Evolutionary conservation across 2,888 invertebrate species (phyloP), one percentile per base, ranked within the genome.

Genomic region (Tuta absoluta): DNA sequence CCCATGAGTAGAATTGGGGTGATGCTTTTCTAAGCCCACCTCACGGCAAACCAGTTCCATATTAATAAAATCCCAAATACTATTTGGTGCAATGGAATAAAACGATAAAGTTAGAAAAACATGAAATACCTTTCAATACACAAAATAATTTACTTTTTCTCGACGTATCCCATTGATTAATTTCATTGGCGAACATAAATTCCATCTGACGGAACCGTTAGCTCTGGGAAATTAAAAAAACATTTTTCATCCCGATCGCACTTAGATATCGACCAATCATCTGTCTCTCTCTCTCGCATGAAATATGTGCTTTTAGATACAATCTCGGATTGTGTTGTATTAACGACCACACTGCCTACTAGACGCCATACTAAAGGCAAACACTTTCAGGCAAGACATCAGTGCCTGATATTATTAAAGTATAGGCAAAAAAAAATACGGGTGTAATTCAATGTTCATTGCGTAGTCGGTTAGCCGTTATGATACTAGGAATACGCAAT

Each of bases 131-230:
- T 57, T 37, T 57, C 57, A 37, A 56, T 17, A 17, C 8, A 19
- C n/a, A 37, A 57, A 37, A 58, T 28, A 24, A 33, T 19, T 37
- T 14, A n/a, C 12, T 19, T 17, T 12, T 21, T 58, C 58, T 14
- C n/a, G 0, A 17, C 38, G 23, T 23, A 17, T 23, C 61, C 12
- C 28, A 28, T 61, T 63, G 67, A 67, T 67, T 66, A 67, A 67
- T 65, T 65, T 57, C 28, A 63, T 66, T 51, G 59, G 53, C 33
- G 53, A 56, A 65, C 62, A 63, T 63, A 63, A 65, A 66, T 66
- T 66, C 63, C 59, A 59, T 56, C 41, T 49, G 62, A 56, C 61
- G 49, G 38, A 7, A 38, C 38, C 23, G 38, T 21, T 2, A 19
- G 11, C 38, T 38, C 58, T 14, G n/a, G 37, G 62, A 53, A n/a